phyloP scores from a whole-genome alignment of 2,888 invertebrate genomes.

The Orchesellides sinensis region DNA sequence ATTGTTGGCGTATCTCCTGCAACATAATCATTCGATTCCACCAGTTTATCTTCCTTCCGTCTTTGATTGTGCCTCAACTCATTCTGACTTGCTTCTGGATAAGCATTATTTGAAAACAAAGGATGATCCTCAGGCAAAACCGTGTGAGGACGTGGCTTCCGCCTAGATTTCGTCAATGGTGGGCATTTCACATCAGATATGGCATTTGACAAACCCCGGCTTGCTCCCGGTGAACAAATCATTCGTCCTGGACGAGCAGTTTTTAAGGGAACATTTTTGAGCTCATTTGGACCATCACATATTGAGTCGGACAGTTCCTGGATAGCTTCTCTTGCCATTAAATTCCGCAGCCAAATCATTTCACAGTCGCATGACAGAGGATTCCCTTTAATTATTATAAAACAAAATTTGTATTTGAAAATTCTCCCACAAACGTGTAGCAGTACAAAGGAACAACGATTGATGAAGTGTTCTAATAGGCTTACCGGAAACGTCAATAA shows the following conservation, averaged over 20 bases:
- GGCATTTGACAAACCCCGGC: slow-evolving; percentile 48
- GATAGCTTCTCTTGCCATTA: slow-evolving; percentile 73
- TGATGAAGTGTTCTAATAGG: neutral
- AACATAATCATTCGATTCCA: slow-evolving; percentile 77
- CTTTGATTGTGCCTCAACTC: slow-evolving; percentile 61
- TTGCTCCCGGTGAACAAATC: slow-evolving; percentile 66
- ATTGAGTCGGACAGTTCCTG: slow-evolving; percentile 70
- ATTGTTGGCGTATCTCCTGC: slow-evolving; percentile 82
- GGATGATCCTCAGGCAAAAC: slow-evolving; percentile 66
- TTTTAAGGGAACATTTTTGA: slow-evolving; percentile 73
- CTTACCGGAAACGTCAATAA: slow-evolving; percentile 89
- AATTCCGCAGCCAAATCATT: slow-evolving; percentile 86
- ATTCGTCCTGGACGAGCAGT: slow-evolving; percentile 73
- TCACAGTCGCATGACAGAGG: slow-evolving; percentile 90
- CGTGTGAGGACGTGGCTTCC: slow-evolving; percentile 67
- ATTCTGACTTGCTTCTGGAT: slow-evolving; percentile 59
- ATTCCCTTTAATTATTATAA: slow-evolving; percentile 87
- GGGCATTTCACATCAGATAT: slow-evolving; percentile 67
- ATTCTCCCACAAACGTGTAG: neutral
- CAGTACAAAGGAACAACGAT: neutral
- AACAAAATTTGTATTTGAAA: slow-evolving; percentile 6
- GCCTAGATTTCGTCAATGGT: slow-evolving; percentile 60
- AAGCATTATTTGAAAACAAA: slow-evolving; percentile 60
- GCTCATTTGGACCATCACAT: slow-evolving; percentile 74
- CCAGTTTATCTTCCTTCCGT: slow-evolving; percentile 67